Percentiles rank a stretch among this genome's conserved stretches.
Evolutionary conservation across 2,113 vertebrate species (phyloP).

Genomic region (Apteryx owenii): DNA sequence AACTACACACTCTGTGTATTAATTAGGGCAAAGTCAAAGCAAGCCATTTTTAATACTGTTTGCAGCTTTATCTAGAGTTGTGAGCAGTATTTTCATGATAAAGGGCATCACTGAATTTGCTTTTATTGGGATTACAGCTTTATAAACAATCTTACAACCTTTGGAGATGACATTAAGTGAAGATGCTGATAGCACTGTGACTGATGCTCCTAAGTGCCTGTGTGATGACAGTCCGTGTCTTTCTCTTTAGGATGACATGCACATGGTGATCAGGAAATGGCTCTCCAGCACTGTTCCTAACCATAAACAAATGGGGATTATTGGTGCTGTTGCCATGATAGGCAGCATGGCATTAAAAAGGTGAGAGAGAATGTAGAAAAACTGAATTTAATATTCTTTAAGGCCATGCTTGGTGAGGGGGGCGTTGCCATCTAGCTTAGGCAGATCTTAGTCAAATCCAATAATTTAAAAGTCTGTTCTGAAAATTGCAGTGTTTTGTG

Average conservation of each 20-base stretch:
- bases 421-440: background rate
- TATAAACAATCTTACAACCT: background rate
- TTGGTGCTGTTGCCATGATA: conserved; percentile 91
- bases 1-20: background rate
- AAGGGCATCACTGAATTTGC: background rate
- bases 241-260: conserved; percentile 89
- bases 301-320: conserved; percentile 95
- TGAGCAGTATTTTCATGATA: background rate
- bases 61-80: background rate
- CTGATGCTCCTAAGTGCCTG: background rate
- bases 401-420: background rate
- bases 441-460: background rate
- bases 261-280: conserved; percentile 96
- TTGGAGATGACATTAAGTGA: background rate
- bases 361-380: conserved; percentile 65
- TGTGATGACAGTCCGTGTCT: background rate
- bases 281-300: conserved; percentile 91
- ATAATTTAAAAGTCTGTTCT: background rate
- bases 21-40: background rate
- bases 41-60: background rate
- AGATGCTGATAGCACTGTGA: background rate
- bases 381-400: background rate
- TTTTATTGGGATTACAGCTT: background rate
- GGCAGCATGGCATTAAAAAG: conserved; percentile 86
- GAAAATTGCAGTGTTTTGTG: background rate